Percentiles rank a stretch among this genome's conserved stretches.
phyloP scores from a whole-genome alignment of 2,797 vertebrate genomes.

The Hoplostethus atlanticus region DNA sequence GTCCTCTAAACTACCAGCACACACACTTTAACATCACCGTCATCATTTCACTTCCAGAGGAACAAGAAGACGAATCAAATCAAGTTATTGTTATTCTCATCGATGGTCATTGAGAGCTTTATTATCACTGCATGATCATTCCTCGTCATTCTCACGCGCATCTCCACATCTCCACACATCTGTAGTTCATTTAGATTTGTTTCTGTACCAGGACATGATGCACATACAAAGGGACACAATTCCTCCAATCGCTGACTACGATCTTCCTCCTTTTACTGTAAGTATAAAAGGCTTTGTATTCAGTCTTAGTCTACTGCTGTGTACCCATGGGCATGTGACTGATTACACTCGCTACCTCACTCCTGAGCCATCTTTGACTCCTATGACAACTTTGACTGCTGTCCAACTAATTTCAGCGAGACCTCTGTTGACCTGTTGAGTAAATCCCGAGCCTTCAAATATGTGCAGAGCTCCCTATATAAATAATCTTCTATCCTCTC shows the following conservation, averaged over 20 bases:
- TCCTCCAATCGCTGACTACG: no score
- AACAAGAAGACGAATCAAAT: constrained; percentile 33
- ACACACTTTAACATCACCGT: constrained; percentile 9
- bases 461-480: constrained; percentile 39
- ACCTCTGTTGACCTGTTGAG: constrained; percentile 42
- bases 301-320: no score
- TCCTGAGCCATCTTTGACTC: constrained; percentile 23
- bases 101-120: constrained; percentile 22
- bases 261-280: no score
- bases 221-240: no score
- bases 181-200: no score
- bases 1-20: no score
- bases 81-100: constrained; percentile 24
- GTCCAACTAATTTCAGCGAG: constrained; percentile 40
- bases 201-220: no score
- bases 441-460: constrained; percentile 37
- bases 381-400: constrained; percentile 16
- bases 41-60: constrained; percentile 33
- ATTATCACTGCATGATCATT: constrained; percentile 1
- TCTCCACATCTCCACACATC: no score
- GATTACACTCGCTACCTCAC: constrained; percentile 1
- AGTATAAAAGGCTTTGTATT: no score
- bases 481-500: constrained; percentile 29
- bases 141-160: not conserved
- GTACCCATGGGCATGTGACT: no score